Percentiles rank a stretch among this genome's conserved stretches.
Evolutionary conservation across 2,888 invertebrate species (phyloP).

Genomic region (Fragum fragum): DNA sequence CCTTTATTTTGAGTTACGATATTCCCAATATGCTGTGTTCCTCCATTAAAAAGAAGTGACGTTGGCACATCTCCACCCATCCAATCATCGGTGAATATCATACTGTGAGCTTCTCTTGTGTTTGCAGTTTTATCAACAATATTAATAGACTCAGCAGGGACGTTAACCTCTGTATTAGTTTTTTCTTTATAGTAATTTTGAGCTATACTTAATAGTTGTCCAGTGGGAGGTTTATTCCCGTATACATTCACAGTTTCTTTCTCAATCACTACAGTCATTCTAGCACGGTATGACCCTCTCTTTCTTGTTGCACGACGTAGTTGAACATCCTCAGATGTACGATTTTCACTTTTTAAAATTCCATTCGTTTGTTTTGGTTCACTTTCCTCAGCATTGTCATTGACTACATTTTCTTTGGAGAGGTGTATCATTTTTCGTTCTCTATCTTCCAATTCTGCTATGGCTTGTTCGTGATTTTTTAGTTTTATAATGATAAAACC

Average conservation of each 20-base stretch:
- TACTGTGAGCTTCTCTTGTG: constrained; percentile 31
- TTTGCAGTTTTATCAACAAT: constrained; percentile 35
- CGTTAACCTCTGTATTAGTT: constrained; percentile 27
- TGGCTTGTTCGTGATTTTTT: neutral
- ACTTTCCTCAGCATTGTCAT: neutral
- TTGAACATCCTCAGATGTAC: neutral
- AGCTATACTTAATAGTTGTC: constrained; percentile 53
- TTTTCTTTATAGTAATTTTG: constrained; percentile 53
- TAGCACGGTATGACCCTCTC: neutral
- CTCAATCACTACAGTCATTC: constrained; percentile 40
- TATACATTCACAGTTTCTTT: constrained; percentile 53
- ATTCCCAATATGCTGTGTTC: neutral
- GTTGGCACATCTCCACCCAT: constrained; percentile 63
- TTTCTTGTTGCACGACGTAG: neutral
- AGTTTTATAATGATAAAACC: constrained; percentile 10
- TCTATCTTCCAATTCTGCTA: neutral
- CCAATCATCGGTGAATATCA: constrained; percentile 56
- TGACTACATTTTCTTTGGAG: neutral
- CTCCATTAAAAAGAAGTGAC: constrained; percentile 47
- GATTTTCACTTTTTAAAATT: neutral
- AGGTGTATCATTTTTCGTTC: neutral
- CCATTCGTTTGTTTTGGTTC: neutral
- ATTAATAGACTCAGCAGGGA: constrained; percentile 59
- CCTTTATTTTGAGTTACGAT: constrained; percentile 52
- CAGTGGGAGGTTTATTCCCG: constrained; percentile 41